Evolutionary conservation across 2,888 invertebrate species (phyloP).

Genomic region (Crematogaster levior): DNA sequence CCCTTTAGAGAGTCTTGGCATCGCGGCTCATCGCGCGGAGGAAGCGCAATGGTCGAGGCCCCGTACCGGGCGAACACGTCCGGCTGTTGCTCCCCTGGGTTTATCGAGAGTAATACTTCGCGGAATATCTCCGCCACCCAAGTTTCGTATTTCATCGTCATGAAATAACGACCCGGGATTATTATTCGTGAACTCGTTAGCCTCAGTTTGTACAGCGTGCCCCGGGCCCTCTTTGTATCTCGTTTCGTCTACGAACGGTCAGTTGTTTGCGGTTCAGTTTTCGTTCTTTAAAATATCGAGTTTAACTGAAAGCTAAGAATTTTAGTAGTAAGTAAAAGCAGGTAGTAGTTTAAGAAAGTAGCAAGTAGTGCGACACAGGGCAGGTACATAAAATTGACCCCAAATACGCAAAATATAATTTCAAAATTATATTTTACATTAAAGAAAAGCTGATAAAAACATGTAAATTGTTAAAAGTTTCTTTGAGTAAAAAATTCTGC

Average conservation of each 20-base stretch:
- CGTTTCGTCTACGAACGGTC: constrained; percentile 9
- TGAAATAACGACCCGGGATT: constrained; percentile 38
- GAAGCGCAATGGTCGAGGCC: constrained; percentile 27
- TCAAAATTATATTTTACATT: too few relatives aligned
- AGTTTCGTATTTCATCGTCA: constrained; percentile 52
- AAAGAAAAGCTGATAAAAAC: too few relatives aligned
- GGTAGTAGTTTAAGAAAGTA: not conserved
- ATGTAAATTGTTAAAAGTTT: too few relatives aligned
- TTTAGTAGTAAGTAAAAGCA: too few relatives aligned
- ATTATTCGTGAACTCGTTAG: constrained; percentile 48
- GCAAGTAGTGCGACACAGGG: too few relatives aligned
- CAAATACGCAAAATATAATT: too few relatives aligned
- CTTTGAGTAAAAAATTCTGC: too few relatives aligned
- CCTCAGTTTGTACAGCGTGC: constrained; percentile 7
- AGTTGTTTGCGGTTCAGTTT: not conserved
- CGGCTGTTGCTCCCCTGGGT: constrained; percentile 53
- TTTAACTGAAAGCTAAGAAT: not conserved
- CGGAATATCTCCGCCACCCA: constrained; percentile 36
- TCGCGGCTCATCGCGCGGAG: constrained; percentile 30
- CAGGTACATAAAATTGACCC: too few relatives aligned
- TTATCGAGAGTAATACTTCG: constrained; percentile 31
- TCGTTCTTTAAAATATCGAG: not conserved
- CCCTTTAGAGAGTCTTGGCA: constrained; percentile 47
- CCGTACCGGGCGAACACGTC: constrained; percentile 15
- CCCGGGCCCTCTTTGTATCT: constrained; percentile 26